Percentiles rank a stretch among this genome's conserved stretches.
Evolutionary conservation across 2,888 invertebrate genomes (phyloP).

Genomic region (Diaprepes abbreviatus): DNA sequence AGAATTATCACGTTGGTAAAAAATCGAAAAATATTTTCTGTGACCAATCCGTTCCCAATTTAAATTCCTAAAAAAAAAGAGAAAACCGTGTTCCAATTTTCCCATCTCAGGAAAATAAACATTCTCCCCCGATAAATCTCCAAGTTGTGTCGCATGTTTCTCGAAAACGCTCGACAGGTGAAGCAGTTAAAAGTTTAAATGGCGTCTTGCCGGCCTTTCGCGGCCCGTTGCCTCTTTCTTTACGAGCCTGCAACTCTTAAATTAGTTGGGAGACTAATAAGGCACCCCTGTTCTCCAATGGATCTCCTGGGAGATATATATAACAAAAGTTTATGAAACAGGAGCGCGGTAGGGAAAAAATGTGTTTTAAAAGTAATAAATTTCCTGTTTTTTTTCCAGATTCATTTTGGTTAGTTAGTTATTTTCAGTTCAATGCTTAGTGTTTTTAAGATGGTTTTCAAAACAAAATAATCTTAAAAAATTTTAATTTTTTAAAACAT

Average conservation of each 20-base stretch:
- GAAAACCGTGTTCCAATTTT: neutral
- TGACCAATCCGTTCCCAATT: too few relatives aligned
- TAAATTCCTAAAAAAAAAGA: too few relatives aligned
- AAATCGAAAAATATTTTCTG: too few relatives aligned
- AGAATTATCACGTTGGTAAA: too few relatives aligned
- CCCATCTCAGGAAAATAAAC: neutral
- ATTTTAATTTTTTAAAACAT: too few relatives aligned
- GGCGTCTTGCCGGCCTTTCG: slow-evolving; percentile 61
- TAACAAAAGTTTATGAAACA: slow-evolving; percentile 31
- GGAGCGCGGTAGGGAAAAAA: slow-evolving; percentile 24
- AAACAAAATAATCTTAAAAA: too few relatives aligned
- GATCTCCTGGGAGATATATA: slow-evolving; percentile 30
- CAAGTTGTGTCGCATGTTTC: slow-evolving; percentile 41
- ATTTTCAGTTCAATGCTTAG: too few relatives aligned
- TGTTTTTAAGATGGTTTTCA: too few relatives aligned
- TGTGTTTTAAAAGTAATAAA: neutral
- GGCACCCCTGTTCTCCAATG: slow-evolving; percentile 35
- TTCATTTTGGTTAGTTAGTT: too few relatives aligned
- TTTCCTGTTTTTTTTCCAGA: neutral
- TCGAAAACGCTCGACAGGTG: slow-evolving; percentile 52
- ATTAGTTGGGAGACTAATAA: slow-evolving; percentile 61
- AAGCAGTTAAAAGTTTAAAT: slow-evolving; percentile 60
- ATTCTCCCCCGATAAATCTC: slow-evolving; percentile 32
- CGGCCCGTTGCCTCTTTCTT: slow-evolving; percentile 67
- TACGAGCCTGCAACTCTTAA: slow-evolving; percentile 67